phyloP scores from a whole-genome alignment of 2,797 vertebrate genomes.

The Eulemur rubriventer region DNA sequence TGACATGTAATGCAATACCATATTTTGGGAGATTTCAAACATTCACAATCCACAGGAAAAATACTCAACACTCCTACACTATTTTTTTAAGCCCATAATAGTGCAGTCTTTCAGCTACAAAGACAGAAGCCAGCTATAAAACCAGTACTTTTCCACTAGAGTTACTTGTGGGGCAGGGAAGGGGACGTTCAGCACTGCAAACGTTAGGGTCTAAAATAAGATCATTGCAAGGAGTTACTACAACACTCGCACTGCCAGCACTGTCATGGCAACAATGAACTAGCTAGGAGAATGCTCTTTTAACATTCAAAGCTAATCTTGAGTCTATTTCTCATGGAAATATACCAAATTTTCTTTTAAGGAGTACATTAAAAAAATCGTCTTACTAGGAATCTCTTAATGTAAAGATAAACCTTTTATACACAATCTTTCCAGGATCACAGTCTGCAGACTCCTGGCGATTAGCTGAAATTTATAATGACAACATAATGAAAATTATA shows the following conservation, averaged over 20 bases:
- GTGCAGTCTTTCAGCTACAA: constrained; percentile 77
- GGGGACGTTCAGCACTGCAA: constrained; percentile 73
- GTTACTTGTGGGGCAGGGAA: constrained; percentile 78
- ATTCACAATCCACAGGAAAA: constrained; percentile 82
- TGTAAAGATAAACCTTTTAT: constrained; percentile 51
- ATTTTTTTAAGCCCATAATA: constrained; percentile 80
- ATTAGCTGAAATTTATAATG: constrained; percentile 27
- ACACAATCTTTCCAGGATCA: constrained; percentile 6
- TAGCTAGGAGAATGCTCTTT: constrained; percentile 66
- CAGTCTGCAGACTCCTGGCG: not conserved
- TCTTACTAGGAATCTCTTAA: constrained; percentile 57
- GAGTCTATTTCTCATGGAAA: constrained; percentile 64
- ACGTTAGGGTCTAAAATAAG: constrained; percentile 79
- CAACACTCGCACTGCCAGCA: constrained; percentile 73
- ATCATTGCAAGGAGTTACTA: constrained; percentile 74
- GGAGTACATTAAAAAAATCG: constrained; percentile 46
- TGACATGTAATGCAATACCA: constrained; percentile 80
- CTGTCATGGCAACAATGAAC: constrained; percentile 69
- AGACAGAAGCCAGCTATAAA: constrained; percentile 72
- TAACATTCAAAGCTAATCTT: constrained; percentile 68
- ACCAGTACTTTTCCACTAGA: constrained; percentile 85
- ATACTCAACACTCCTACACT: constrained; percentile 80
- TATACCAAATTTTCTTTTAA: constrained; percentile 66
- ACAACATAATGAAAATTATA: constrained; percentile 51
- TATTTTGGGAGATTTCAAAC: constrained; percentile 84